phyloP scores from a whole-genome alignment of 2,797 vertebrate genomes.

The Spinus olivaceus region DNA sequence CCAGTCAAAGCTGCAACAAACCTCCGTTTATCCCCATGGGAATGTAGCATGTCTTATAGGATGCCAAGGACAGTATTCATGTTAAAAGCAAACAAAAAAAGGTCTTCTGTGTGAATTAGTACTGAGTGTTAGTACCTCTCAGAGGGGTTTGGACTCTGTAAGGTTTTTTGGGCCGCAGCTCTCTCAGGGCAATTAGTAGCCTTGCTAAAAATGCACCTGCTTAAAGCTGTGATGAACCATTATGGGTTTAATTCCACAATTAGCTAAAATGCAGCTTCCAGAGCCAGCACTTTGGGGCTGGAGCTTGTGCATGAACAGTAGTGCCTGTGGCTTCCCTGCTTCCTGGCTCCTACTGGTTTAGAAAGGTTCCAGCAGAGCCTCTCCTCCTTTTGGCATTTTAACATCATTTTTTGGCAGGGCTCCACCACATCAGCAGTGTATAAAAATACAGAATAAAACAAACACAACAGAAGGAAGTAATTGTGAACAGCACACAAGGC shows the following conservation, averaged over 20 bases:
- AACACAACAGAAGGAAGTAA: background rate
- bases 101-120: slow-evolving; percentile 29
- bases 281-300: background rate
- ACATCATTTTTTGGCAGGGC: background rate
- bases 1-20: slow-evolving; percentile 50
- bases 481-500: background rate
- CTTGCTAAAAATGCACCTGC: background rate
- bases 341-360: background rate
- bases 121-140: background rate
- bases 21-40: slow-evolving; percentile 22
- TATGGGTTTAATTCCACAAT: background rate
- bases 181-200: background rate
- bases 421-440: background rate
- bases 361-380: background rate
- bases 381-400: background rate
- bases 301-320: background rate
- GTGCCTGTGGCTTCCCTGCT: background rate
- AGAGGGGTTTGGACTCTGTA: background rate
- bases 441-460: background rate
- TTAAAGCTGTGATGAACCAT: background rate
- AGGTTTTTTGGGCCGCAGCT: background rate
- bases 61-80: slow-evolving; percentile 35
- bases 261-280: background rate
- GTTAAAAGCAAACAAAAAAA: slow-evolving; percentile 32
- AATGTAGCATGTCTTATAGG: background rate